These are phyloP conservation scores for Paradoxurus hermaphroditus DNA, from an alignment of 2,113 vertebrate genomes.

Conservation along the genomic window DNA sequence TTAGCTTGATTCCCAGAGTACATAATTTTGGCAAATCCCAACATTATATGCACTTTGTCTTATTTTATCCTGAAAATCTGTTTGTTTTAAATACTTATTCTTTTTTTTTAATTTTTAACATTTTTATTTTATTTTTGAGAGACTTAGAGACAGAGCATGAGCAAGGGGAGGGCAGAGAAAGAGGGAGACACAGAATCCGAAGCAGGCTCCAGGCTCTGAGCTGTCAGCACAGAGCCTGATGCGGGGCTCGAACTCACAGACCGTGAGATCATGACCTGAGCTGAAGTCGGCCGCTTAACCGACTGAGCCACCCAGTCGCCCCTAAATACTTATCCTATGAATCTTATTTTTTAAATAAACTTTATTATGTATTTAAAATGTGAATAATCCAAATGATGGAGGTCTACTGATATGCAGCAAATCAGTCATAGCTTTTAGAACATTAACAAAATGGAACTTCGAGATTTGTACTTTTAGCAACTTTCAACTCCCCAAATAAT, in stretches of 20 bases:
- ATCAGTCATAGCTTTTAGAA: background rate
- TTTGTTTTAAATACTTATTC: background rate
- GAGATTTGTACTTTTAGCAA: background rate
- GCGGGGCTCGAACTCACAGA: too few relatives aligned
- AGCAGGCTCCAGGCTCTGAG: too few relatives aligned
- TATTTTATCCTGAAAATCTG: background rate
- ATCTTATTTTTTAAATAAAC: background rate
- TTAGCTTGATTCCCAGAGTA: background rate
- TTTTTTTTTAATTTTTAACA: slow-evolving; percentile 8
- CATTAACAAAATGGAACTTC: background rate
- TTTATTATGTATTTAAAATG: background rate
- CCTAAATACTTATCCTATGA: background rate
- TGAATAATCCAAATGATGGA: background rate
- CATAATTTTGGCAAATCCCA: background rate
- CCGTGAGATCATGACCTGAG: too few relatives aligned
- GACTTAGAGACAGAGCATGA: too few relatives aligned
- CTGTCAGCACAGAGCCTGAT: too few relatives aligned
- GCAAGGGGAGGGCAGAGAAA: too few relatives aligned
- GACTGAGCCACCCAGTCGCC: too few relatives aligned
- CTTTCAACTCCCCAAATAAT: background rate
- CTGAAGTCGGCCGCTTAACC: too few relatives aligned
- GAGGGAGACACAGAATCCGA: too few relatives aligned
- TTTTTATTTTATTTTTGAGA: too few relatives aligned
- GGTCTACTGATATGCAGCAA: background rate
- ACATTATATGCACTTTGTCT: background rate